phyloP scores from a whole-genome alignment of 2,888 invertebrate species.

The Pseudoips prasinana region DNA sequence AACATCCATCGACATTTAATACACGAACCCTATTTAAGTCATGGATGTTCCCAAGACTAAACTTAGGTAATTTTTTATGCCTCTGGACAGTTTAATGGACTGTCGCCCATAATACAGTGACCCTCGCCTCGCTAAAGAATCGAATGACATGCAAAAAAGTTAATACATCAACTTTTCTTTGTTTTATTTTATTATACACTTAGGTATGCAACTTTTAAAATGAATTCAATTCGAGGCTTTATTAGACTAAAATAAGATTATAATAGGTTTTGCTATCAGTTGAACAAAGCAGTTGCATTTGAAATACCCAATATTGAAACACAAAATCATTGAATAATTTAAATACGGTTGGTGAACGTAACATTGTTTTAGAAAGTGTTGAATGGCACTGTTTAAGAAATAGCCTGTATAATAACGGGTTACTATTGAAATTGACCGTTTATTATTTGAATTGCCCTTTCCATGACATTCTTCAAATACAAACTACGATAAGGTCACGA shows the following conservation, averaged over 20 bases:
- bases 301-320: slow-evolving; percentile 44
- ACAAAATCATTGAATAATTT: slow-evolving; percentile 63
- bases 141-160: no score
- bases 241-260: slow-evolving; percentile 12
- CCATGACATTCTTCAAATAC: slow-evolving; percentile 59
- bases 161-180: no score
- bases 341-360: slow-evolving; percentile 60
- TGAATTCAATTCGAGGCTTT: slow-evolving; percentile 7
- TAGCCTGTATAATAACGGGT: slow-evolving; percentile 46
- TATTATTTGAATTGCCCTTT: slow-evolving; percentile 56
- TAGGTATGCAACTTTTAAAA: no score
- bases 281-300: slow-evolving; percentile 40
- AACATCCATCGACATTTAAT: no score
- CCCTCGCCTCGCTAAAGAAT: no score
- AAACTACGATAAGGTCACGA: slow-evolving; percentile 49
- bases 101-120: no score
- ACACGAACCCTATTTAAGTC: neutral
- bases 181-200: no score
- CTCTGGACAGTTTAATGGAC: slow-evolving; percentile 2
- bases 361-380: slow-evolving; percentile 71
- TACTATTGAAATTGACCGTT: slow-evolving; percentile 45
- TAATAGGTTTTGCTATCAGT: slow-evolving; percentile 18
- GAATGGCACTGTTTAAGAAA: slow-evolving; percentile 51
- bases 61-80: no score
- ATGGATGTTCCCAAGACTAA: no score